A percentile compares a stretch with the other conserved stretches of the same genome.
Evolutionary conservation across 2,888 invertebrate species (phyloP).

Genomic region (Drosophila mayaguana): DNA sequence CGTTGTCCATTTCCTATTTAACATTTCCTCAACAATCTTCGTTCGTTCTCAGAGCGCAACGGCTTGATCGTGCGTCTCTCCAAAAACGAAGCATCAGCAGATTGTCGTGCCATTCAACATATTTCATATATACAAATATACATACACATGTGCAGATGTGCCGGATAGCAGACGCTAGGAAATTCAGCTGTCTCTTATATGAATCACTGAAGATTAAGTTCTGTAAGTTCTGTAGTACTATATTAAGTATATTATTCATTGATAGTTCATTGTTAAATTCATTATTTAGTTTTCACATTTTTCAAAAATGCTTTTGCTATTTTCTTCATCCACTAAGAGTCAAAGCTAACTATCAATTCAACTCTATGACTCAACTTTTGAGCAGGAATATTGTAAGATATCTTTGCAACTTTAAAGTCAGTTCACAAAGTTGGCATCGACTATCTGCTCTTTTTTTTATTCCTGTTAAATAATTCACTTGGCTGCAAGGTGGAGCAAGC

Average conservation of each 20-base stretch:
- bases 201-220: too few species aligned
- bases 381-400: background rate
- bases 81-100: background rate
- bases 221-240: too few species aligned
- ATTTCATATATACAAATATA: too few species aligned
- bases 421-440: background rate
- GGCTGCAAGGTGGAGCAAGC: constrained; percentile 19
- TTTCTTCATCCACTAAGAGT: background rate
- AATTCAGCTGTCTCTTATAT: too few species aligned
- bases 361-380: background rate
- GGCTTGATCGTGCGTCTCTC: background rate
- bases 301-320: background rate
- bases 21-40: background rate
- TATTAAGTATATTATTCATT: background rate
- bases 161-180: too few species aligned
- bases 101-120: too few species aligned
- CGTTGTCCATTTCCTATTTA: too few species aligned
- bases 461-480: constrained; percentile 22
- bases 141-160: too few species aligned
- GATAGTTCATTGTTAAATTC: background rate
- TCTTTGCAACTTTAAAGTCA: constrained; percentile 2
- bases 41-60: background rate
- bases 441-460: background rate
- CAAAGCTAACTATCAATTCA: background rate
- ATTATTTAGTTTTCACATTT: background rate